Evolutionary conservation across 2,113 vertebrate genomes (phyloP).

Genomic region (Pollimyrus isidori): DNA sequence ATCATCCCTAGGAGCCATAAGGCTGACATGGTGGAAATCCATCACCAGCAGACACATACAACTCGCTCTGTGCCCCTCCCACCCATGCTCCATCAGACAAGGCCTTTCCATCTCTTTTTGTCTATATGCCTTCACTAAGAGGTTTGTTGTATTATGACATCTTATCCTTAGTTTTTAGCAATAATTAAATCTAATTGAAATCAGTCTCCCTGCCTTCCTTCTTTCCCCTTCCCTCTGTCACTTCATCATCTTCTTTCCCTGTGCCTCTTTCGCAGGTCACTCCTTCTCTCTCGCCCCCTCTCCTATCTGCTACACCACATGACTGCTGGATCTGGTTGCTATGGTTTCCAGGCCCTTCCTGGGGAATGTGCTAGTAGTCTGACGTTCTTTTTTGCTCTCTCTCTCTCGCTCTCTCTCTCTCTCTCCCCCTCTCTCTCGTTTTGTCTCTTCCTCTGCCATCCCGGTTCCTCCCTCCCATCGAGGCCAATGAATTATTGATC

Average conservation of each 20-base stretch:
- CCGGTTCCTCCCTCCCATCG: conserved; percentile 33
- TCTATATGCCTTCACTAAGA: neutral
- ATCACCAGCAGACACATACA: neutral
- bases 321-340: conserved; percentile 64
- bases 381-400: conserved; percentile 32
- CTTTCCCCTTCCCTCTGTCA: conserved; percentile 16
- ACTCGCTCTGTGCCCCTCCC: neutral
- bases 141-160: neutral
- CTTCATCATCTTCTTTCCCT: conserved; percentile 32
- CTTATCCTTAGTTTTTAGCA: neutral
- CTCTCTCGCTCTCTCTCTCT: conserved; percentile 26
- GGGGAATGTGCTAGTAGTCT: conserved; percentile 52
- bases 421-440: conserved; percentile 20
- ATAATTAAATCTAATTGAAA: neutral
- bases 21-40: neutral
- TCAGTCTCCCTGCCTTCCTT: neutral
- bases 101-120: neutral
- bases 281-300: conserved; percentile 27
- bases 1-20: neutral
- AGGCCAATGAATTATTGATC: conserved; percentile 57
- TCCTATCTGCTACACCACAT: conserved; percentile 57
- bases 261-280: conserved; percentile 23
- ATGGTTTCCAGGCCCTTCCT: conserved; percentile 61
- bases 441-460: conserved; percentile 24
- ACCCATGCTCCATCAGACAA: neutral